Evolutionary conservation across 2,113 vertebrate genomes (phyloP).

Genomic region (human (Homo sapiens)): DNA sequence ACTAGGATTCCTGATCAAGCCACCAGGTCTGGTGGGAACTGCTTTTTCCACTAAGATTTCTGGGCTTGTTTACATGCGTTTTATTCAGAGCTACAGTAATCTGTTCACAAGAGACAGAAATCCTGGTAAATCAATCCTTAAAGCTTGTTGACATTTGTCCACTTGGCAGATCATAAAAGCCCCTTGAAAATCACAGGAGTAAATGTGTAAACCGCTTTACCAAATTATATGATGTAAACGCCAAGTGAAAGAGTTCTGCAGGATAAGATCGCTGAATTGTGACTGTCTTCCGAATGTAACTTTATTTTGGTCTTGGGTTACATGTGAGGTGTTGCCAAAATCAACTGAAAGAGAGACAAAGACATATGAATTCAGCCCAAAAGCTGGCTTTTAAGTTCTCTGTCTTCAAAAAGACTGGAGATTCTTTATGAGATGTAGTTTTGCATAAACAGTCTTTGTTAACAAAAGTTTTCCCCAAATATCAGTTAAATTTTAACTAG

Average conservation of each 20-base stretch:
- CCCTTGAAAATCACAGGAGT: conserved; percentile 75
- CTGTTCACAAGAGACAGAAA: conserved; percentile 72
- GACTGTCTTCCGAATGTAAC: conserved; percentile 67
- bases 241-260: conserved; percentile 56
- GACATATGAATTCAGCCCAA: conserved; percentile 63
- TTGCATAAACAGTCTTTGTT: conserved; percentile 69
- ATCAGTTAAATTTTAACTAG: conserved; percentile 73
- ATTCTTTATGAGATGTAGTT: conserved; percentile 67
- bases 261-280: conserved; percentile 74
- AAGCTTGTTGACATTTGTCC: conserved; percentile 79
- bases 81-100: conserved; percentile 67
- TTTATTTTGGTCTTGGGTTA: conserved; percentile 68
- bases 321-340: conserved; percentile 75
- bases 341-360: conserved; percentile 74
- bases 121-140: conserved; percentile 76
- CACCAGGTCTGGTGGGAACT: background rate
- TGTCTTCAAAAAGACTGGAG: conserved; percentile 70
- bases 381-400: conserved; percentile 68
- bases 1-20: background rate
- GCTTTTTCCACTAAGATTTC: conserved; percentile 44
- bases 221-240: conserved; percentile 72
- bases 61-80: conserved; percentile 57
- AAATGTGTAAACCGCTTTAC: conserved; percentile 75
- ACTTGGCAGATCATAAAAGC: conserved; percentile 80
- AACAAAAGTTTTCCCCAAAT: conserved; percentile 62